phyloP scores from a whole-genome alignment of 2,797 vertebrate genomes.

The Nasua narica region DNA sequence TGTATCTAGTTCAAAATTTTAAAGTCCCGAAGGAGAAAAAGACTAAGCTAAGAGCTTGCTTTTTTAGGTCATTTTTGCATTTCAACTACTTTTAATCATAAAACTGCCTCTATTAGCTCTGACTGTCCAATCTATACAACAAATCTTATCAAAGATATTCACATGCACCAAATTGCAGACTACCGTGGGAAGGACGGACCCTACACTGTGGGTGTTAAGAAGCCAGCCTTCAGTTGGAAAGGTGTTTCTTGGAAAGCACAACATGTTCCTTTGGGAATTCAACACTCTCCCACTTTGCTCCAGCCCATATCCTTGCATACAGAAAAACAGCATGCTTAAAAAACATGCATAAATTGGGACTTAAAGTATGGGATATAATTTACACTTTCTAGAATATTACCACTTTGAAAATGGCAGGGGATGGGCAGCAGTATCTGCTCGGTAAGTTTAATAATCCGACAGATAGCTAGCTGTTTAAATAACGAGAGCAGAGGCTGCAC shows the following conservation, averaged over 20 bases:
- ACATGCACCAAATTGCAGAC: not conserved
- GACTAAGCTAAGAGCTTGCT: not conserved
- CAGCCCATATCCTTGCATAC: not conserved
- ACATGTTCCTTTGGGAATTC: not conserved
- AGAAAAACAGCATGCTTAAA: not conserved
- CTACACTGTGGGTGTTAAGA: not conserved
- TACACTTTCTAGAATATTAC: not conserved
- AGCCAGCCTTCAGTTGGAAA: not conserved
- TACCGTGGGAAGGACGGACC: not conserved
- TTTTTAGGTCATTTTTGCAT: not conserved
- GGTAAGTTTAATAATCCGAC: not conserved
- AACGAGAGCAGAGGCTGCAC: accelerated
- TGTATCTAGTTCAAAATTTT: not conserved
- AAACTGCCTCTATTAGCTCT: not conserved
- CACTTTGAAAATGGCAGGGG: not conserved
- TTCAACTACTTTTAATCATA: not conserved
- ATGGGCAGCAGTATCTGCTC: not conserved
- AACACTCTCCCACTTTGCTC: not conserved
- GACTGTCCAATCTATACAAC: not conserved
- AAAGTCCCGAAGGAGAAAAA: not conserved
- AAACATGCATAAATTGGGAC: not conserved
- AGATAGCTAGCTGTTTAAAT: not conserved
- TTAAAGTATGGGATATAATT: not conserved
- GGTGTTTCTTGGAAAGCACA: not conserved
- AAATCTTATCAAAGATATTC: not conserved